Base-by-base conservation (phyloP, 2,888 invertebrate genomes). In the Sycophila texana region DNA sequence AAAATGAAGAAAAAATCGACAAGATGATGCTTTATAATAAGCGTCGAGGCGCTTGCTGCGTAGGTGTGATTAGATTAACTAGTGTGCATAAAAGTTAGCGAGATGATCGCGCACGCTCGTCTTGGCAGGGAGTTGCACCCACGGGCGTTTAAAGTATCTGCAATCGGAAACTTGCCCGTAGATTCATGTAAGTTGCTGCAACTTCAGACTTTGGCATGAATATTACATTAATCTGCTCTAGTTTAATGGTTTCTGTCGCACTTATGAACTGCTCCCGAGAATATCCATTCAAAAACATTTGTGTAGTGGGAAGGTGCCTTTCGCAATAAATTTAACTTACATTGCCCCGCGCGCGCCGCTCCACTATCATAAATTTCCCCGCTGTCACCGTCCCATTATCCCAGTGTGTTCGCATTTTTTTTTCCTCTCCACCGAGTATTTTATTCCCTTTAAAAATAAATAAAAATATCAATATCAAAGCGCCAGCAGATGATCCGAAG, bases 141-240 rank as follows among this genome's bases (percentile, higher is more conserved):
- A 16, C 30, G 72, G 71, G 53, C 51, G 12, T 39, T 39, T 47
- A 63, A 26, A 53, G 61, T 73, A 73, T 73, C 53, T 63, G 63
- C 63, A 73, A 53, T 63, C 55, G 18, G 30, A 73, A 65, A 55
- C 39, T 65, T 55, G 39, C 47, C 20, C 20, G 26, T 47, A 1
- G 49, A 49, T 63, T 61, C 51, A 30, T 18, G 26, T 30, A 26
- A 39, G 55, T 22, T 53, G 72, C 18, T 47, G 61, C 53, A 63
- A 72, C 72, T 72, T 61, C 30, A n/a, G 18, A 61, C 49, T 51
- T 49, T 51, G 26, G 61, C 61, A 61, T 51, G 61, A 72, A 72
- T 72, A 22, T 61, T 55, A n/a, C 57, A 74, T 65, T 57, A 74
- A 74, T 65, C 65, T 65, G 74, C 55, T 65, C 65, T 20, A 57